Conservation (phyloP, 2,888 invertebrate species). For the Diaprepes abbreviatus region DNA sequence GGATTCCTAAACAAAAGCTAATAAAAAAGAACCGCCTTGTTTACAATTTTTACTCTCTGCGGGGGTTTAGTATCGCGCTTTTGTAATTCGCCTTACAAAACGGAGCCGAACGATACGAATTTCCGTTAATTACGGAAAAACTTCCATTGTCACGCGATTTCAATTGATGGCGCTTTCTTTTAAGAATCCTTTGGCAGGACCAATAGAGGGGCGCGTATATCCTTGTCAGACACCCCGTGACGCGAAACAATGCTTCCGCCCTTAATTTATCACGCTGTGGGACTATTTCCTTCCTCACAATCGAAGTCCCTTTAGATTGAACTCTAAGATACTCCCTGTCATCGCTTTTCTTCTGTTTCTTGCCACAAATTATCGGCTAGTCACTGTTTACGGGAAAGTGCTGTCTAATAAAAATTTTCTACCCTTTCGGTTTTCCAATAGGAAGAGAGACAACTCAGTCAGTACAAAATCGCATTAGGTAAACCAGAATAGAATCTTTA, state of each 20-base stretch:
- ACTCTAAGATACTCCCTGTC: slow-evolving; percentile 56
- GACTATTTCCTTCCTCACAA: slow-evolving; percentile 66
- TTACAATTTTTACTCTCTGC: slow-evolving; percentile 26
- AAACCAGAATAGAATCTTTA: too few species aligned
- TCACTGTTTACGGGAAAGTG: slow-evolving; percentile 33
- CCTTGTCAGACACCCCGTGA: slow-evolving; percentile 65
- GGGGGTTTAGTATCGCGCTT: slow-evolving; percentile 25
- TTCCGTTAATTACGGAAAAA: slow-evolving; percentile 65
- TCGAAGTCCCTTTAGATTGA: slow-evolving; percentile 66
- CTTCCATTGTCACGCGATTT: slow-evolving; percentile 64
- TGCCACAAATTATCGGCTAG: slow-evolving; percentile 35
- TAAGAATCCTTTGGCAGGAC: slow-evolving; percentile 62
- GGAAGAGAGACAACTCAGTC: neutral
- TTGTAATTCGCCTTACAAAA: slow-evolving; percentile 29
- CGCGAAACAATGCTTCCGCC: slow-evolving; percentile 66
- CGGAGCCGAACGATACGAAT: slow-evolving; percentile 54
- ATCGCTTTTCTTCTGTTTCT: slow-evolving; percentile 39
- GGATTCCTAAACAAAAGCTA: neutral
- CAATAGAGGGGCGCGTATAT: slow-evolving; percentile 63
- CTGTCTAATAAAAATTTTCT: slow-evolving; percentile 25
- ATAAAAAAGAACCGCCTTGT: slow-evolving; percentile 3
- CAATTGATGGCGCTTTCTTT: slow-evolving; percentile 64
- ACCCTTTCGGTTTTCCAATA: slow-evolving; percentile 3
- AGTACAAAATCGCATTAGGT: too few species aligned
- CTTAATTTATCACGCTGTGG: slow-evolving; percentile 68